phyloP scores from a whole-genome alignment of 2,888 invertebrate genomes.

The Sphaerophoria taeniata region DNA sequence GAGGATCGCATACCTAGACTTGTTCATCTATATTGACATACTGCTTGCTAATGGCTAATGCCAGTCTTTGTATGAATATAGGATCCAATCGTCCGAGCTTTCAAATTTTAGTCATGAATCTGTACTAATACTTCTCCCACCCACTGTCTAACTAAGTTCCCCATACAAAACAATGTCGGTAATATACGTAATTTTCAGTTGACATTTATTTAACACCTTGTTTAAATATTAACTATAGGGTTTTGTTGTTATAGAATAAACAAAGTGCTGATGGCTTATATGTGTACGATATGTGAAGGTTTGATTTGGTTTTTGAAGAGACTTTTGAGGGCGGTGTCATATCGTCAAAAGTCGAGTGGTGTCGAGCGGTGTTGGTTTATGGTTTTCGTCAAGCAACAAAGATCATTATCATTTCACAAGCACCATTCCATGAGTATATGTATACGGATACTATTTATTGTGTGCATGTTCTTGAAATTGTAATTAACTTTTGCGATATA shows the following conservation, averaged over 20 bases:
- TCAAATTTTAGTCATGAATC: no score
- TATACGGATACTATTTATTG: slow-evolving; percentile 20
- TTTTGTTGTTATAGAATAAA: slow-evolving; percentile 55
- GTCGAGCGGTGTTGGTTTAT: slow-evolving; percentile 25
- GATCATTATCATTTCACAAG: slow-evolving; percentile 70
- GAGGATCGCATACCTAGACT: no score
- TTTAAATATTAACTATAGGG: slow-evolving; percentile 72
- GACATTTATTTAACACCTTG: slow-evolving; percentile 74
- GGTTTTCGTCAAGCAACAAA: slow-evolving; percentile 67
- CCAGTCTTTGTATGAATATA: no score
- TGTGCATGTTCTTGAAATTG: slow-evolving; percentile 47
- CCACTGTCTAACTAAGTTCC: not conserved
- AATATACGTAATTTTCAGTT: slow-evolving; percentile 63
- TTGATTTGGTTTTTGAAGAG: slow-evolving; percentile 57
- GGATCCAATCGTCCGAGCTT: no score
- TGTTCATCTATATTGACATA: no score
- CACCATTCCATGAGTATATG: slow-evolving; percentile 16
- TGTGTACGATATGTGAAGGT: slow-evolving; percentile 36
- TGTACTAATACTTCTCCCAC: not conserved
- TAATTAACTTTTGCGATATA: slow-evolving; percentile 66
- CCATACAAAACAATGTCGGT: slow-evolving; percentile 13
- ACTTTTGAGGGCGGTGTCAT: not conserved
- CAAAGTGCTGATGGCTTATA: slow-evolving; percentile 37
- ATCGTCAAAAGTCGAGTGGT: not conserved
- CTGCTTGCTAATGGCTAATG: no score